These are phyloP conservation scores for Pterophyllum scalare DNA, from an alignment of 2,113 vertebrate species.

Conservation along the genomic window DNA sequence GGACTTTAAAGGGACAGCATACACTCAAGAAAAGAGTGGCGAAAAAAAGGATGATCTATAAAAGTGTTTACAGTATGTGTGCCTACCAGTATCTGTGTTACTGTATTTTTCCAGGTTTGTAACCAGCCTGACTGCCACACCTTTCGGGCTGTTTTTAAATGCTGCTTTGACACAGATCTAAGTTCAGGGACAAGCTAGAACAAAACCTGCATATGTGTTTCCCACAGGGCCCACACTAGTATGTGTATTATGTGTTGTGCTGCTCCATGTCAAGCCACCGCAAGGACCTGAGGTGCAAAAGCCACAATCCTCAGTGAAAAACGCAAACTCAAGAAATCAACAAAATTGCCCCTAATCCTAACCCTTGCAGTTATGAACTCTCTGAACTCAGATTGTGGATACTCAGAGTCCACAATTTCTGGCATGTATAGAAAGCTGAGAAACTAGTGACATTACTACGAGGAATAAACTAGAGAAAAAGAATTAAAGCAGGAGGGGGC, in stretches of 20 bases:
- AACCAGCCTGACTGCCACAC: conserved; percentile 8
- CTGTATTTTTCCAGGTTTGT: conserved; percentile 40
- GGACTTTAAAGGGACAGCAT: neutral
- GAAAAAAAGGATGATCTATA: neutral
- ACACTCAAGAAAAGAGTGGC: neutral
- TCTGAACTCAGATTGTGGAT: conserved; percentile 2
- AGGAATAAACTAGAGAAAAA: neutral
- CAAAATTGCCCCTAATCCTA: conserved; percentile 5
- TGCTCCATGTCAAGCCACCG: conserved; percentile 34
- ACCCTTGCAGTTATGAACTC: conserved; percentile 7
- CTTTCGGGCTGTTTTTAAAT: conserved; percentile 13
- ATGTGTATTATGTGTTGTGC: conserved; percentile 34
- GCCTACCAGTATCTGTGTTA: neutral
- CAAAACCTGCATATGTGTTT: conserved; percentile 62
- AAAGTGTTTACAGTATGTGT: neutral
- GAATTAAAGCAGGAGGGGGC: neutral
- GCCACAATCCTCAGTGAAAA: conserved; percentile 25
- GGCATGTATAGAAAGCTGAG: neutral
- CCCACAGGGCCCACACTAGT: conserved; percentile 41
- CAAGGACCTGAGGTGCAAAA: conserved; percentile 15
- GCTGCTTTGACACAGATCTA: neutral
- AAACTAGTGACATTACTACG: neutral
- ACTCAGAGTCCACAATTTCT: neutral
- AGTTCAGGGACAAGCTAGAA: conserved; percentile 60
- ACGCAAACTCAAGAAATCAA: conserved; percentile 13